Base-by-base conservation (phyloP, 2,888 invertebrate species). In the Amblyjoppa fuscipennis region DNA sequence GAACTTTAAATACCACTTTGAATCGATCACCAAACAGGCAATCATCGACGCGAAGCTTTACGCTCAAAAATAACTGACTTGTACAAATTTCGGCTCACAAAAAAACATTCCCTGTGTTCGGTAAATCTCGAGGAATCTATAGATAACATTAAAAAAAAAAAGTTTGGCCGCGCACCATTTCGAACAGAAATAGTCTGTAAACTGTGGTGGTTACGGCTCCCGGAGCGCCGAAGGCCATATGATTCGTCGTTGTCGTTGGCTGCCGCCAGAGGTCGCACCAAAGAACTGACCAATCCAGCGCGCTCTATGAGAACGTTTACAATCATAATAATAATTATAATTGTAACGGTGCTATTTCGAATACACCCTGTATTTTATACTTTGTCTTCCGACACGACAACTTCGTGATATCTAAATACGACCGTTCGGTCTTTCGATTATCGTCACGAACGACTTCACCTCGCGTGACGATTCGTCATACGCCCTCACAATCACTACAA, bases 131-230 rank as follows among this genome's bases (percentile, higher is more conserved):
- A 56, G 56, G 4, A 56, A 56, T 25, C 25, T 3, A 25, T 56
- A 28, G 28, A 28, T 25, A 59, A 59, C 3, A 28, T 59, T 11
- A 3, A 28, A 13, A 25, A 59, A 25, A 59, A 59, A 59, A 59
- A 20, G 28, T 28, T 59, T 11, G 11, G 59, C 28, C 59, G 3
- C 25, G 25, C 59, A 11, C 4, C 25, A 28, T 25, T 11, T 28
- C 25, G 25, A 59, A 28, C 59, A 59, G 25, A 59, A 59, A 59
- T 59, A 59, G 59, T 25, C 28, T 59, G 25, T 59, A 59, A 59
- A 59, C 59, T 4, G 59, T 59, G 11, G n/a, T 53, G 20, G 56
- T 56, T 25, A 28, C 59, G 59, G 59, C 59, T 59, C 59, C 59
- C 59, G 59, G 59, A 59, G 28, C 59, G 59, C 59, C 28, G 28